phyloP scores from a whole-genome alignment of 2,888 invertebrate genomes.

The Antheraea yamamai region DNA sequence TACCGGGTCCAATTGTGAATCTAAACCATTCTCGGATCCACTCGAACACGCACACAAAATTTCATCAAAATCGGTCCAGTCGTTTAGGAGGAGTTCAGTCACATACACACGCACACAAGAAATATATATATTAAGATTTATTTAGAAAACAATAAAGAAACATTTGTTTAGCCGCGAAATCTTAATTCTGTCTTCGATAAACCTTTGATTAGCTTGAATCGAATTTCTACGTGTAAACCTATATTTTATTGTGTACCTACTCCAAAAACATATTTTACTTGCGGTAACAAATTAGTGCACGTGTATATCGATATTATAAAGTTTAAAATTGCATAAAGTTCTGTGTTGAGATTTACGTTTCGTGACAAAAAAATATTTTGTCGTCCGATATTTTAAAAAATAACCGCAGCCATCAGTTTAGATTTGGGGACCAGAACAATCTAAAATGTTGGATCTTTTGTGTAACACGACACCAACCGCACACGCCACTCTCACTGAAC shows the following conservation, averaged over 20 bases:
- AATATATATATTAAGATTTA: too few relatives aligned
- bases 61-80: too few relatives aligned
- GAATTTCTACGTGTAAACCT: slow-evolving; percentile 64
- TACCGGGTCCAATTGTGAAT: too few relatives aligned
- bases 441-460: slow-evolving; percentile 67
- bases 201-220: slow-evolving; percentile 53
- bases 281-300: slow-evolving; percentile 31
- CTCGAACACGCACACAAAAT: too few relatives aligned
- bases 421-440: slow-evolving; percentile 71
- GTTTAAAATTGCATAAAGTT: slow-evolving; percentile 41
- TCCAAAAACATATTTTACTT: slow-evolving; percentile 49
- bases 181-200: slow-evolving; percentile 17
- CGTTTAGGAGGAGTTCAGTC: too few relatives aligned
- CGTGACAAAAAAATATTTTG: slow-evolving; percentile 44
- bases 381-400: slow-evolving; percentile 72
- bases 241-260: slow-evolving; percentile 51
- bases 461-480: slow-evolving; percentile 71
- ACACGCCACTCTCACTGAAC: slow-evolving; percentile 52
- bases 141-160: neutral
- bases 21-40: too few relatives aligned
- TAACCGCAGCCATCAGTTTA: slow-evolving; percentile 71
- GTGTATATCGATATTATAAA: slow-evolving; percentile 33
- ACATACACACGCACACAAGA: too few relatives aligned
- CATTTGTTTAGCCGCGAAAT: neutral
- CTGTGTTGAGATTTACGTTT: slow-evolving; percentile 4